Conservation (phyloP, 2,888 invertebrate genomes). For the Onchidella celtica region DNA sequence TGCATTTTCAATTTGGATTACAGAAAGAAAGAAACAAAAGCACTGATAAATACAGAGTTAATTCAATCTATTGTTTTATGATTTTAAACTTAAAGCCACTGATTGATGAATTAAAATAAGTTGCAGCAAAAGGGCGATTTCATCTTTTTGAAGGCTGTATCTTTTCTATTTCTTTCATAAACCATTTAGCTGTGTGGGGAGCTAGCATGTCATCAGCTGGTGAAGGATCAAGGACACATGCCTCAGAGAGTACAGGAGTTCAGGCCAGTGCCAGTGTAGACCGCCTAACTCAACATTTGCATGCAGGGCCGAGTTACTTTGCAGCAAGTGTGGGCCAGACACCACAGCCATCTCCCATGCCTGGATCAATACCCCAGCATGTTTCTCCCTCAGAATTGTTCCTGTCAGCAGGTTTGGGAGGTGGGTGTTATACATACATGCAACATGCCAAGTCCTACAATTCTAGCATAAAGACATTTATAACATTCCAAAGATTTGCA, state of each 20-base stretch:
- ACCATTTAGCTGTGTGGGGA: slow-evolving; percentile 49
- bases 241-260: slow-evolving; percentile 8
- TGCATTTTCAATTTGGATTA: background rate
- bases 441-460: too few species aligned
- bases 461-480: too few species aligned
- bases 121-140: background rate
- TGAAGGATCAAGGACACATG: slow-evolving; percentile 44
- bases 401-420: background rate
- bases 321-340: slow-evolving; percentile 9
- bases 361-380: background rate
- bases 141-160: too few species aligned
- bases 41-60: too few species aligned
- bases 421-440: too few species aligned
- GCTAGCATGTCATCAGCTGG: slow-evolving; percentile 43
- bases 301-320: slow-evolving; percentile 22
- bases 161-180: too few species aligned
- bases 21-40: background rate
- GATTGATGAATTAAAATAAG: too few species aligned
- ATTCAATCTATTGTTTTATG: too few species aligned
- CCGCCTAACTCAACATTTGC: slow-evolving; percentile 47
- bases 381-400: background rate
- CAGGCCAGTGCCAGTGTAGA: slow-evolving; percentile 38
- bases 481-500: too few species aligned
- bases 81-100: too few species aligned
- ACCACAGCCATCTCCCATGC: too few species aligned